Base-by-base conservation (phyloP, 1,140 invertebrate genomes). In the Aphidius ervi region DNA sequence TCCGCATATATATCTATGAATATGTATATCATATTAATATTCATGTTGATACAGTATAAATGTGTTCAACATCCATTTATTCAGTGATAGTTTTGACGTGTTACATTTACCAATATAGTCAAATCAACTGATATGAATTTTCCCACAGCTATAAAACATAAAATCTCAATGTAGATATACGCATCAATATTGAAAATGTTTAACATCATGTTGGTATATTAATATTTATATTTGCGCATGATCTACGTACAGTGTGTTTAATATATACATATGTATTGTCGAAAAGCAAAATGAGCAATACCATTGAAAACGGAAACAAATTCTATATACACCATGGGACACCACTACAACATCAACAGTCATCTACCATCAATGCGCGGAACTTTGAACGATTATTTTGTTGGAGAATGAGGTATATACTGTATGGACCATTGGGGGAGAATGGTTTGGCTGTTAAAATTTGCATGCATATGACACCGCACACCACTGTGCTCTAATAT, bases 401-500 rank as follows among this genome's bases (percentile, higher is more conserved):
- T 41, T 10, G 53, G 46, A 6, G 57, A 42, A 20, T 23, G 54
- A 57, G 31, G 40, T 42, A 55, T 20, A 37, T 41, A 62, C 49
- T 43, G 50, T 40, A n/a, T n/a, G 54, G 49, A 52, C 54, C 54
- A 41, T 65, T 64, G 65, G 55, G 42, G 52, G 52, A 54, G 59
- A 65, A 31, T 55, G 65, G 64, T 68, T 67, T 68, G 62, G 64
- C 58, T 62, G 64, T 66, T 59, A 55, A 69, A 68, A 77, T 77
- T 76, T 76, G 74, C 75, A 77, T 76, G 76, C 73, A 77, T 77
- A 76, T 75, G 71, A 77, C 70, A 70, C 75, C 74, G 70, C 74
- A 74, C 72, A 76, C 68, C 67, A 64, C 63, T 71, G 65, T 65
- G 69, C 73, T 75, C 74, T 76, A 76, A 76, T 74, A 76, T 72